Evolutionary conservation across 2,888 invertebrate species (phyloP), one percentile per base, ranked within the genome.

Genomic region (Amblyjoppa fuscipennis): DNA sequence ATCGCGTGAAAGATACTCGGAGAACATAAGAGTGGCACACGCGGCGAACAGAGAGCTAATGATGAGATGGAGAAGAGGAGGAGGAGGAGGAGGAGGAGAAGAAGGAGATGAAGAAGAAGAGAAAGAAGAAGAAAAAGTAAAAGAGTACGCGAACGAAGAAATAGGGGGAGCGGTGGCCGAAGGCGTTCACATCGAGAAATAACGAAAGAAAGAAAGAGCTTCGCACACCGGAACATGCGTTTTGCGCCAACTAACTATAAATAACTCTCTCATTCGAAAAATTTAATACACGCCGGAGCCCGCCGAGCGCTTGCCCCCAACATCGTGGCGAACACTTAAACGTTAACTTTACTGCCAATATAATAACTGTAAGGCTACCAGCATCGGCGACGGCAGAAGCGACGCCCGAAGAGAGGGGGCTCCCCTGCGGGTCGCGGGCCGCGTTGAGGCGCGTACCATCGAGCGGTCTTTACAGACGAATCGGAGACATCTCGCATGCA

Each of bases 271-370:
- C 53, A 53, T 71, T 80, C 71, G 9, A 81, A 77, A 78, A 34
- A 51, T 78, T 84, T 81, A 45, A 45, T 45, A 74, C 61, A 61
- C 78, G 28, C 68, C 20, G 53, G 53, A 53, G 51, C 45, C 3
- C 16, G 3, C 53, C n/a, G 51, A 34, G 34, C 16, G 25, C 51
- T 16, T 6, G 41, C 41, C 20, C 45, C 13, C 34, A 68, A 31
- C 34, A 38, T 34, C 34, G 53, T 25, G 41, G 64, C 70, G 75
- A 77, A 74, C 75, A 73, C 73, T 77, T 61, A 69, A 84, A 74
- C 81, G 77, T 84, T 80, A 76, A 76, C 84, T 81, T 84, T 84
- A 84, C 69, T 81, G 81, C 77, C 84, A 77, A 73, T 84, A 84
- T 84, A 84, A 84, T 80, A 45, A 66, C 71, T 38, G 59, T 66